phyloP scores from a whole-genome alignment of 2,113 vertebrate genomes.

The Sapayoa aenigma region DNA sequence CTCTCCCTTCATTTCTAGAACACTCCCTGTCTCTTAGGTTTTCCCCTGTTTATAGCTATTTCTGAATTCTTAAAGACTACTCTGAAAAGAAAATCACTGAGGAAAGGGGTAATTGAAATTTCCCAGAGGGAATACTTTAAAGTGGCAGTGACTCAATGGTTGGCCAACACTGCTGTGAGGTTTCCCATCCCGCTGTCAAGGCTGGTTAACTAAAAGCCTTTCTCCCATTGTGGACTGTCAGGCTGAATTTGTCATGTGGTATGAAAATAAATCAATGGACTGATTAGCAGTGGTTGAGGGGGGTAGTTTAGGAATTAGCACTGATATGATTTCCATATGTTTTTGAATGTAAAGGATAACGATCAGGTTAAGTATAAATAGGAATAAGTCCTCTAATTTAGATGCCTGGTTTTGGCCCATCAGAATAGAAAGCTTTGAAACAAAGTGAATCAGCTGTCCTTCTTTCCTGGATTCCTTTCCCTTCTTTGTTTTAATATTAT shows the following conservation, averaged over 20 bases:
- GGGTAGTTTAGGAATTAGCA: not conserved
- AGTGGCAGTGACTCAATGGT: not conserved
- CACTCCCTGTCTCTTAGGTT: not conserved
- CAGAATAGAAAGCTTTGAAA: not conserved
- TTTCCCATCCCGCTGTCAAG: not conserved
- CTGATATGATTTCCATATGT: not conserved
- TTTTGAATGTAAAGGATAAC: not conserved
- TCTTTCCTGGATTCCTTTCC: slow-evolving; percentile 1
- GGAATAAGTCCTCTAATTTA: not conserved
- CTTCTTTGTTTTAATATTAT: not conserved
- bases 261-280: slow-evolving; percentile 20
- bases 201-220: slow-evolving; percentile 16
- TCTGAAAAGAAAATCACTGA: not conserved
- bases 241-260: slow-evolving; percentile 8
- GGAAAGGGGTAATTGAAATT: slow-evolving; percentile 6
- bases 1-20: not conserved
- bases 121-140: slow-evolving; percentile 5
- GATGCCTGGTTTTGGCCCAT: not conserved
- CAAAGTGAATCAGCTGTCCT: not conserved
- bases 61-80: not conserved
- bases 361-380: not conserved
- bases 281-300: slow-evolving; percentile 25
- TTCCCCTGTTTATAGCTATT: not conserved
- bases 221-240: slow-evolving; percentile 6
- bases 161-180: not conserved